phyloP scores from a whole-genome alignment of 2,113 vertebrate genomes.

The Sturnus vulgaris region DNA sequence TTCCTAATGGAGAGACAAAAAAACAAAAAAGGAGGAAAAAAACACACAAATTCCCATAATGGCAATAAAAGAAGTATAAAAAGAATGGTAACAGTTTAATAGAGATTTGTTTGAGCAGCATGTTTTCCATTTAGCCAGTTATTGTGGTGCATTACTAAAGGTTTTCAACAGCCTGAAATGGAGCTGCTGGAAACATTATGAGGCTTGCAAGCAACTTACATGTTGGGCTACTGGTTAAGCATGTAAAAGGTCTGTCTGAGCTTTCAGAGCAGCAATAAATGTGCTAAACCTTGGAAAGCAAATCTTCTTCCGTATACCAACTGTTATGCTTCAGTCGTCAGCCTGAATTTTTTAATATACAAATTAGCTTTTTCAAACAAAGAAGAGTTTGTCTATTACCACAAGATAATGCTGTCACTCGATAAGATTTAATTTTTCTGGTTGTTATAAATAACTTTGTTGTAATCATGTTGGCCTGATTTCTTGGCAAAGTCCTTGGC shows the following conservation, averaged over 20 bases:
- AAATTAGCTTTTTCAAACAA: conserved; percentile 1
- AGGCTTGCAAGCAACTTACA: not conserved
- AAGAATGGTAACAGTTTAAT: conserved; percentile 27
- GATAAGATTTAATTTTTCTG: not conserved
- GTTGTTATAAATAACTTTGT: not conserved
- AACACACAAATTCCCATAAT: not conserved
- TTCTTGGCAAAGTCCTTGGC: not conserved
- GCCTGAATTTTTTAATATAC: not conserved
- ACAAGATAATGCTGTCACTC: not conserved
- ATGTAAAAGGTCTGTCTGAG: not conserved
- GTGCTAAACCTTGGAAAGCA: not conserved
- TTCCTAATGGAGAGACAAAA: not conserved
- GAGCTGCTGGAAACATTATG: not conserved
- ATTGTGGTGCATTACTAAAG: conserved; percentile 11
- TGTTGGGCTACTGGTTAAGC: not conserved
- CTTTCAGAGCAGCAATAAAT: not conserved
- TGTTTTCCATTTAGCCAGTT: conserved; percentile 36
- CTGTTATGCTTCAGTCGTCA: not conserved
- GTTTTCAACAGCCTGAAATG: conserved; percentile 16
- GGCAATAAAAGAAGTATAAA: not conserved
- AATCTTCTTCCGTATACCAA: not conserved
- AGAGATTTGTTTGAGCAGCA: conserved; percentile 17
- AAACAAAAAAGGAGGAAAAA: not conserved
- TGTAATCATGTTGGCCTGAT: not conserved
- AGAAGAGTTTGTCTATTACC: not conserved